These are phyloP conservation scores for Trematomus bernacchii DNA, from an alignment of 2,797 vertebrate species.

Conservation along the genomic window DNA sequence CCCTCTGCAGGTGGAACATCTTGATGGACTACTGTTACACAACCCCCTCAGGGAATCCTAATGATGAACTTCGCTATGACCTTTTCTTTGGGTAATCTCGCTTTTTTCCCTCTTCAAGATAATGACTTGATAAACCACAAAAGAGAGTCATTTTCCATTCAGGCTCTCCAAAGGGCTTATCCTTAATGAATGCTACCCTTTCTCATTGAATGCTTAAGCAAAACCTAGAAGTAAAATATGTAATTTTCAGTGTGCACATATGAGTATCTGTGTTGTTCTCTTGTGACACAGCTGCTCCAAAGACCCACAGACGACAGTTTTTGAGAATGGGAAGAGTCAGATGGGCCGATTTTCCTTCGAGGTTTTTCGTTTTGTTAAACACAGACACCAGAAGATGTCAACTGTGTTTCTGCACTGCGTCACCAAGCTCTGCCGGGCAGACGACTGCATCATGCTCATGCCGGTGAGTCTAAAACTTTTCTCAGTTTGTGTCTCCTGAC, in stretches of 20 bases:
- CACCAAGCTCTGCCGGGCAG: slow-evolving; percentile 94
- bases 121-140: slow-evolving; percentile 74
- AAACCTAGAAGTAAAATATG: slow-evolving; percentile 34
- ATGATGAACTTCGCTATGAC: slow-evolving; percentile 95
- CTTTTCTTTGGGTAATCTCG: slow-evolving; percentile 96
- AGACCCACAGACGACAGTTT: slow-evolving; percentile 96
- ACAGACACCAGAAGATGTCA: slow-evolving; percentile 99
- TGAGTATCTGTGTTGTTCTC: slow-evolving; percentile 23
- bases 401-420: slow-evolving; percentile 97
- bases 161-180: slow-evolving; percentile 65
- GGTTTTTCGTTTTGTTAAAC: slow-evolving; percentile 98
- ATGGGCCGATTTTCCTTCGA: slow-evolving; percentile 97
- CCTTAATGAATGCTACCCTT: slow-evolving; percentile 55
- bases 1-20: slow-evolving; percentile 93
- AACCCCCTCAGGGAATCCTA: slow-evolving; percentile 98
- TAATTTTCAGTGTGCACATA: slow-evolving; percentile 15
- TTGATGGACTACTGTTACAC: slow-evolving; percentile 99
- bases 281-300: slow-evolving; percentile 91
- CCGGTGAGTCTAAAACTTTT: slow-evolving; percentile 86
- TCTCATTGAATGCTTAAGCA: slow-evolving; percentile 40
- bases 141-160: slow-evolving; percentile 81
- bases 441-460: slow-evolving; percentile 94
- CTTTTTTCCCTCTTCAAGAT: slow-evolving; percentile 61
- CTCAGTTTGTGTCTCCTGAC: slow-evolving; percentile 7
- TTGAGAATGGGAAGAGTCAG: slow-evolving; percentile 97